Base-by-base conservation (phyloP, 1,140 invertebrate species). In the Whitmania pigra region DNA sequence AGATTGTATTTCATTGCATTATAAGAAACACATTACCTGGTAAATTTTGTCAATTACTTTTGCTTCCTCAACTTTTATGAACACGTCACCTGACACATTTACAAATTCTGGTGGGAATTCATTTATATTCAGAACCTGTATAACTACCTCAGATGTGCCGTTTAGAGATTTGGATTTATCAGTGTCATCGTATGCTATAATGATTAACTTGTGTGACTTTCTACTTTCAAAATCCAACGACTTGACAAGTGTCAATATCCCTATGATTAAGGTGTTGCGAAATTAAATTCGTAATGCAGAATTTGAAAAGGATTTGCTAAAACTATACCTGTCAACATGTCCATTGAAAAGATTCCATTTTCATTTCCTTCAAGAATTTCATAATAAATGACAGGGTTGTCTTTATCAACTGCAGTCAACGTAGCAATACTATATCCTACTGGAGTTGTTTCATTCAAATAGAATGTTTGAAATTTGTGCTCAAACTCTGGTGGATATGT, bases 91-190 rank as follows among this genome's bases (percentile, higher is more conserved):
- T 25, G 57, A 63, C 57, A 25, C 29, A 63, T 63, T 31, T 25
- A 63, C 57, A 63, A 63, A 63, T 25, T 22, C 29, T 13, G 57
- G 57, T 63, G 57, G 57, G 57, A 25, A 63, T 31, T 63, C 57
- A 63, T 63, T 63, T 11, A 31, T 18, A 31, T 63, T 63, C 29
- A 25, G 57, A 13, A 63, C 57, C 11, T 63, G 5, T 25, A 63
- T 31, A 7, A 7, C 1, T 11, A 63, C 15, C 9, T 25, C 57
- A 31, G 57, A 22, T n/a, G 57, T 63, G 22, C 22, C 22, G 22
- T 63, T 63, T 13, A 63, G 57, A 22, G 57, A 6, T 22, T 25
- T 63, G 57, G 22, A 25, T 63, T 13, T 22, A 25, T 63, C 57
- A 13, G 22, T n/a, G 57, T 63, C 57, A 31, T 63, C 57, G 15